Percentiles rank a stretch among this genome's conserved stretches.
These are phyloP conservation scores for Drosophila pachea DNA, from an alignment of 1,140 invertebrate species.

Conservation along the genomic window DNA sequence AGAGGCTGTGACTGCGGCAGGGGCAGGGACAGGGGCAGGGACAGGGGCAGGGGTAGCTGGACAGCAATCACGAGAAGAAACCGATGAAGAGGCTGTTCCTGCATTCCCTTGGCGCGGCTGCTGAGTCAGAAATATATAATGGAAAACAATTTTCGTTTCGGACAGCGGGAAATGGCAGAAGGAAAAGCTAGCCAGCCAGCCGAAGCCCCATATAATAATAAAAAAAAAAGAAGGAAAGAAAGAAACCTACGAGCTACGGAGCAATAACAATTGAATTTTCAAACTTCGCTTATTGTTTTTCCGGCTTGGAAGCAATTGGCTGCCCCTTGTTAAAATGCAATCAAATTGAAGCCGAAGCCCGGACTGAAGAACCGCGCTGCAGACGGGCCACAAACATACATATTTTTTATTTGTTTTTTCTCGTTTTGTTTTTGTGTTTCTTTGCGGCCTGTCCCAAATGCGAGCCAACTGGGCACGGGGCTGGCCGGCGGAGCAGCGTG, in stretches of 20 bases:
- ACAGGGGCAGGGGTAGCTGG: not conserved
- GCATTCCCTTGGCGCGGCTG: constrained; percentile 28
- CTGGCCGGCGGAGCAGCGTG: constrained; percentile 19
- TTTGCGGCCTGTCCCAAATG: constrained; percentile 31
- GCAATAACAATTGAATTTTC: constrained; percentile 76
- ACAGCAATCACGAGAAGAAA: constrained; percentile 1
- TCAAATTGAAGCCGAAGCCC: constrained; percentile 57
- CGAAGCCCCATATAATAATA: constrained; percentile 1
- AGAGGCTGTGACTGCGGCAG: constrained; percentile 55
- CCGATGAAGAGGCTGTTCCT: constrained; percentile 27
- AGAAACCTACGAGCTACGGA: constrained; percentile 45
- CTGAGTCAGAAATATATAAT: constrained; percentile 71
- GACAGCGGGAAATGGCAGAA: constrained; percentile 18
- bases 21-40: not conserved
- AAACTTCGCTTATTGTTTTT: constrained; percentile 75
- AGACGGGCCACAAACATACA: constrained; percentile 53
- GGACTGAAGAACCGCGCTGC: constrained; percentile 8
- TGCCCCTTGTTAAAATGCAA: constrained; percentile 71
- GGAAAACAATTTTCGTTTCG: constrained; percentile 69
- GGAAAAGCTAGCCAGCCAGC: constrained; percentile 11
- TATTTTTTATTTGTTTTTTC: too few species aligned
- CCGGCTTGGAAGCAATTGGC: constrained; percentile 56
- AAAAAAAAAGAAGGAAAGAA: constrained; percentile 35
- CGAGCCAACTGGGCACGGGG: constrained; percentile 22
- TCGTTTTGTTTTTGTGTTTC: constrained; percentile 5